Evolutionary conservation across 2,113 vertebrate genomes (phyloP).

Genomic region (Cettia cetti): DNA sequence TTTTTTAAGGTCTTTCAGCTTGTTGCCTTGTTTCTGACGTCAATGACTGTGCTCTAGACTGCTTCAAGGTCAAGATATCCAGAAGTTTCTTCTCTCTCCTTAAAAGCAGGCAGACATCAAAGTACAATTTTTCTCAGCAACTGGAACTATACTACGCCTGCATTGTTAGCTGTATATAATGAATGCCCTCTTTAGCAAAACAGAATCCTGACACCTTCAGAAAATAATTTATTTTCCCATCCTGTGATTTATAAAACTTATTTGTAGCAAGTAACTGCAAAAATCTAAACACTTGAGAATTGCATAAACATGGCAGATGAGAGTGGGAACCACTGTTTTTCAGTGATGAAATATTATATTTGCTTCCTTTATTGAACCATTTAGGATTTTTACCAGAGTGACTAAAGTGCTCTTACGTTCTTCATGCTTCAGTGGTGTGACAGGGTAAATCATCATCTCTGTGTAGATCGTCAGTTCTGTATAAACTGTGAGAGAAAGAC

Average conservation of each 20-base stretch:
- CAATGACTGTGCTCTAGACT: background rate
- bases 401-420: background rate
- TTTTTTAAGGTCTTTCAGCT: background rate
- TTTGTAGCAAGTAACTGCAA: background rate
- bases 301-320: background rate
- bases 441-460: conserved; percentile 9
- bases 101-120: background rate
- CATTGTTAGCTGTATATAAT: background rate
- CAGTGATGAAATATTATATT: background rate
- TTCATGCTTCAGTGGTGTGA: conserved; percentile 18
- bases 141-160: background rate
- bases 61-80: background rate
- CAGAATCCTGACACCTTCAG: background rate
- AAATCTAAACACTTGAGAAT: background rate
- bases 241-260: background rate
- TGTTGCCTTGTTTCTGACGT: background rate
- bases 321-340: background rate
- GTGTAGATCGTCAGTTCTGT: background rate
- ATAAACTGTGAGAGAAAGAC: background rate
- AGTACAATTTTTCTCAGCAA: background rate
- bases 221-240: background rate
- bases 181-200: background rate
- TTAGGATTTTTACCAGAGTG: background rate
- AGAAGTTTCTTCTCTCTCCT: background rate
- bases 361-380: background rate